Base-by-base conservation (phyloP, 2,113 vertebrate genomes). In the Garra rufa region DNA sequence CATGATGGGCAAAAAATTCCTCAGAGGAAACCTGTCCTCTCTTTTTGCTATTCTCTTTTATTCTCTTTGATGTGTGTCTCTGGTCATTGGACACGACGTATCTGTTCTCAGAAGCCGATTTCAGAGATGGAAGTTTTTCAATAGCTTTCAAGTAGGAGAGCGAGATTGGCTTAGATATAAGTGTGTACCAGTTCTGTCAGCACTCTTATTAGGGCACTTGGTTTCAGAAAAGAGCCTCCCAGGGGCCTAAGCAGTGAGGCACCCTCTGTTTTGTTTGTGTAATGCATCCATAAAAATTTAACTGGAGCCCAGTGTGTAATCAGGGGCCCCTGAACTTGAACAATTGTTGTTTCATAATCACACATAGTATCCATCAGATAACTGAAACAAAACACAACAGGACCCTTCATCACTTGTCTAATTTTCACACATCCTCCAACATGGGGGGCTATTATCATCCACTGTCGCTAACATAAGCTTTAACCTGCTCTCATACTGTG, bases 1-100 rank as follows among this genome's bases (percentile, higher is more conserved):
- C 63, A 30, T 73, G 52, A 46, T 38, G 7, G 52, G 50, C 69
- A 78, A 46, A 46, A 44, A 41, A 65, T 34, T 76, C 26, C 57
- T 46, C 30, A 46, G 43, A 59, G 81, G 34, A n/a, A 46, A 55
- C 34, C 34, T 61, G 67, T 73, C 50, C 10, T 21, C 6, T 26
- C 43, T 76, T 76, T 52, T 44, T 57, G 19, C 61, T 21, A 30
- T 80, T 41, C 67, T 59, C 34, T 71, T 78, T 85, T 5, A 81
- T 81, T 74, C n/a, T 67, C 48, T 87, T 87, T 84, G 77, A 84
- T 84, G 46, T 76, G 28, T 15, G 2, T 55, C 63, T 82, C 61
- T 19, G 41, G 21, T 73, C 19, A 52, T 34, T 67, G 15, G 9
- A 69, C 34, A 55, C 1, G 17, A 70, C 38, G 30, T 30, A 17